Percentiles rank a stretch among this genome's conserved stretches.
phyloP scores from a whole-genome alignment of 2,888 invertebrate species.

The Drosophila conformis region DNA sequence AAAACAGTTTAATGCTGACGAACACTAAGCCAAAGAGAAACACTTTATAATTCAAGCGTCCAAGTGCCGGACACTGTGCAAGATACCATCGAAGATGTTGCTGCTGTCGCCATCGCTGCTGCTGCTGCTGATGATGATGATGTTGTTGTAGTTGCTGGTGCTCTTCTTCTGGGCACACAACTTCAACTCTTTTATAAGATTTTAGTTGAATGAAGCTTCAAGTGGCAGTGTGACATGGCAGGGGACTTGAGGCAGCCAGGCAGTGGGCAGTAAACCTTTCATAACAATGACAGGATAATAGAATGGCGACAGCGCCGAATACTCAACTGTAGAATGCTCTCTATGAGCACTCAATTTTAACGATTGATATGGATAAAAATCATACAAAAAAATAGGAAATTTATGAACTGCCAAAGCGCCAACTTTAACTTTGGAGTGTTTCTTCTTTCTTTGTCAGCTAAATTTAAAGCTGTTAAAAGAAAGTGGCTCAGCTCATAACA shows the following conservation, averaged over 20 bases:
- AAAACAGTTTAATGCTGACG: constrained; percentile 64
- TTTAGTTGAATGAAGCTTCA: constrained; percentile 78
- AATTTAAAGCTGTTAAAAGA: neutral
- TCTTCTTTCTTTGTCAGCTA: neutral
- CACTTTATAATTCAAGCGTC: constrained; percentile 71
- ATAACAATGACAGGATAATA: constrained; percentile 77
- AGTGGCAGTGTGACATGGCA: constrained; percentile 48
- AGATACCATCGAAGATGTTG: constrained; percentile 70
- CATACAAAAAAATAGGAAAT: constrained; percentile 2
- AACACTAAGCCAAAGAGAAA: constrained; percentile 41
- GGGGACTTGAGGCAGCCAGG: constrained; percentile 5
- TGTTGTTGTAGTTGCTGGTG: constrained; percentile 3
- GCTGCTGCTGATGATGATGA: constrained; percentile 15
- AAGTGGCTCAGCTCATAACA: neutral
- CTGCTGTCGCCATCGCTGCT: constrained; percentile 26
- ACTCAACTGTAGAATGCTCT: constrained; percentile 48
- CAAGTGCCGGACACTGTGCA: constrained; percentile 66
- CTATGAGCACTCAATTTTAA: constrained; percentile 36
- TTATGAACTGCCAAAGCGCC: constrained; percentile 20
- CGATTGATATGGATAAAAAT: constrained; percentile 35
- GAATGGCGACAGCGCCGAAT: constrained; percentile 38
- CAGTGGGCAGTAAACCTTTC: constrained; percentile 29
- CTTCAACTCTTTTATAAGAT: constrained; percentile 77
- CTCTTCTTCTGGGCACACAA: constrained; percentile 58
- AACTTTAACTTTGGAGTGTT: constrained; percentile 2